Conservation (phyloP, 2,113 vertebrate genomes). For the Tragelaphus strepsiceros region DNA sequence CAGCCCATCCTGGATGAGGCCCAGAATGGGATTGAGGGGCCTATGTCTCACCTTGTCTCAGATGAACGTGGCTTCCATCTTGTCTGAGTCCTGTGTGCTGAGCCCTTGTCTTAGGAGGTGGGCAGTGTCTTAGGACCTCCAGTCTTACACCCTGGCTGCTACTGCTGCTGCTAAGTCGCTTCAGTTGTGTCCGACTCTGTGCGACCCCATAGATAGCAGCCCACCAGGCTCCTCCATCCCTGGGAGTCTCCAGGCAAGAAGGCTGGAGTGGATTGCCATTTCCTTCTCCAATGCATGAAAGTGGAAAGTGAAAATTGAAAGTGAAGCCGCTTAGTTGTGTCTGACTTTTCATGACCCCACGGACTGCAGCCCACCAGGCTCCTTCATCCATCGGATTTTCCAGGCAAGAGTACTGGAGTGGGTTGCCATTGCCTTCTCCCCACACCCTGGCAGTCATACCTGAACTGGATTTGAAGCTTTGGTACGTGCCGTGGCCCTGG, state of each 20-base stretch:
- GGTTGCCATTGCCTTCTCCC: not conserved
- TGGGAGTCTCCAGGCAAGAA: not conserved
- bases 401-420: not conserved
- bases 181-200: not conserved
- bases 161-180: too few species aligned
- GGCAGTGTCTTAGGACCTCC: too few species aligned
- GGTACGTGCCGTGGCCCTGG: rapidly evolving
- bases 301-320: too few species aligned
- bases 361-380: not conserved
- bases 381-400: not conserved
- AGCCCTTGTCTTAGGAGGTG: not conserved
- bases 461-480: not conserved
- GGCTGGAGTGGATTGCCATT: not conserved
- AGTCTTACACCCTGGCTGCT: not conserved
- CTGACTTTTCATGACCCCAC: rapidly evolving
- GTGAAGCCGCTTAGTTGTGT: not conserved
- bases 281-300: not conserved
- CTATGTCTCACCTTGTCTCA: not conserved
- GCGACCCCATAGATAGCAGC: not conserved
- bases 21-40: rapidly evolving
- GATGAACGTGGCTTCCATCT: too few species aligned
- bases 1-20: not conserved
- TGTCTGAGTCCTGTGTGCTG: not conserved
- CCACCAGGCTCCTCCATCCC: not conserved
- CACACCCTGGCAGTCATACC: not conserved